Base-by-base conservation (phyloP, 2,888 invertebrate species). In the Eugnorisma glareosa region DNA sequence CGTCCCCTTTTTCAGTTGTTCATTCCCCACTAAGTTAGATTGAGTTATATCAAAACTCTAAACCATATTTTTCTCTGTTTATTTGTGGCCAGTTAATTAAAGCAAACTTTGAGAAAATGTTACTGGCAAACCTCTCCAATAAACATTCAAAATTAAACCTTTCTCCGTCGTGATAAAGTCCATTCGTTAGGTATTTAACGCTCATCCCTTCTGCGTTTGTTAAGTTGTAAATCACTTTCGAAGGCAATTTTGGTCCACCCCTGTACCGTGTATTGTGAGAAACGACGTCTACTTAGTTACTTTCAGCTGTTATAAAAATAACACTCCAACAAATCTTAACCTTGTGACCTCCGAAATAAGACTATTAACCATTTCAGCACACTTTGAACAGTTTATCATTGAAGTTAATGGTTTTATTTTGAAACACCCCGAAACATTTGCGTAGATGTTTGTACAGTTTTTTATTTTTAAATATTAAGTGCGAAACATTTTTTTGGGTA, bases 181-280 rank as follows among this genome's bases (percentile, higher is more conserved):
- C 28, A 45, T 66, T 24, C 1, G 51, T 64, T 51, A 21, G 18
- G 10, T 2, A 61, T 28, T 69, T 43, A 31, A 18, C 13, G 31
- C 13, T 68, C 28, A 64, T 59, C 40, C 45, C 24, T 63, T 67
- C 59, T 63, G 2, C 24, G 51, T 79, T 81, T 73, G 73, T 70
- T 57, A 6, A 66, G 68, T 51, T 83, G 37, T 82, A 73, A 82
- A 82, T 83, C 66, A 83, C 63, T 83, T 82, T 82, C 51, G 72
- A 75, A 83, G 61, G 79, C 66, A 83, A 83, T 82, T 75, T 83
- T 75, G 69, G 75, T 70, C 69, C 68, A 79, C 69, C 79, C 77
- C 72, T 79, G 21, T 66, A 67, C 28, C 51, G 24, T 72, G 54
- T 79, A 83, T 66, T 82, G 79, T 73, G 72, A 73, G 43, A 69